Conservation (phyloP, 1,140 invertebrate species). For the Cataglyphis hispanica region DNA sequence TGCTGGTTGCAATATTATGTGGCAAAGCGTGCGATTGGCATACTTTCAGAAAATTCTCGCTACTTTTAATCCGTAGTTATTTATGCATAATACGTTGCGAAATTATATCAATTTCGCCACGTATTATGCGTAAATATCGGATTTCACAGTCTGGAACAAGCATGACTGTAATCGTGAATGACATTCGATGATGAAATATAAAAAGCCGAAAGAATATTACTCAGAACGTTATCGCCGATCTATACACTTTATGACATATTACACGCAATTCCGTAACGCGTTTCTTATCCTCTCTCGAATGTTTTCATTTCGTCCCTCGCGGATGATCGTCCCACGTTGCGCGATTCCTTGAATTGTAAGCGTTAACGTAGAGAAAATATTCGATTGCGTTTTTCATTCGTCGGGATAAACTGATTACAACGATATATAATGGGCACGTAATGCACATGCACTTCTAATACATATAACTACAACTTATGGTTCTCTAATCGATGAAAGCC, state of each 20-base stretch:
- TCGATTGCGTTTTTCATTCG: constrained; percentile 43
- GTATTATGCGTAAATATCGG: too few species aligned
- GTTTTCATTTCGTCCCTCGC: constrained; percentile 60
- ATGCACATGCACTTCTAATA: constrained; percentile 9
- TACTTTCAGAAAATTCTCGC: neutral
- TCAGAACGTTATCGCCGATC: neutral
- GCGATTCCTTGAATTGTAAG: constrained; percentile 2
- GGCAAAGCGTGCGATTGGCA: neutral
- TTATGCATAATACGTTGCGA: too few species aligned
- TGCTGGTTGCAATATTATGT: neutral
- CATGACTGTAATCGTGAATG: neutral
- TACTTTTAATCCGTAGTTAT: neutral
- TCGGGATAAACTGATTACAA: constrained; percentile 69
- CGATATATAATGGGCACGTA: constrained; percentile 58
- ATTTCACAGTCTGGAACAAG: neutral
- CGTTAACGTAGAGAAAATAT: constrained; percentile 14
- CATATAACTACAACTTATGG: constrained; percentile 4
- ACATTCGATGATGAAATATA: neutral
- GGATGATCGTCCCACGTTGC: too few species aligned
- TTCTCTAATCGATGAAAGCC: neutral
- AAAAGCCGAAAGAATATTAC: neutral
- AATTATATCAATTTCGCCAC: neutral
- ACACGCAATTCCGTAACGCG: neutral
- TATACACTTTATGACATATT: constrained; percentile 15
- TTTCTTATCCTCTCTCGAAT: constrained; percentile 39